phyloP scores from a whole-genome alignment of 2,113 vertebrate genomes.

The Pholis gunnellus region DNA sequence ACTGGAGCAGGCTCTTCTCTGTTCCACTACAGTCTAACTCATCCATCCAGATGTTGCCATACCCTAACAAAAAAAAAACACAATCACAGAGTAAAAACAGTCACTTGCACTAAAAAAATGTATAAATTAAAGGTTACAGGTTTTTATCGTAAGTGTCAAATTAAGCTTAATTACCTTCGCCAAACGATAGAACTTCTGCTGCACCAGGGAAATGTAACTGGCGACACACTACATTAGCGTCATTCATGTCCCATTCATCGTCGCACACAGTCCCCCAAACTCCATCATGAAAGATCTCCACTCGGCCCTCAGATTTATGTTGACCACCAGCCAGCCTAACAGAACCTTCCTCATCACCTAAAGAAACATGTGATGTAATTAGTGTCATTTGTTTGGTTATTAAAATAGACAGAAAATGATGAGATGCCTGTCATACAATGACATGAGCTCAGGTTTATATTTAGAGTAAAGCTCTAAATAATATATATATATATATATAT shows the following conservation, averaged over 20 bases:
- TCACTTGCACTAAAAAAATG: neutral
- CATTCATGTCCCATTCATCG: conserved; percentile 28
- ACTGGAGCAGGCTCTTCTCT: conserved; percentile 19
- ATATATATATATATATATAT: too few relatives aligned
- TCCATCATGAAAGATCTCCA: conserved; percentile 55
- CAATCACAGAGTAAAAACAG: neutral
- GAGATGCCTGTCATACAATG: neutral
- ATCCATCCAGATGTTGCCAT: conserved; percentile 48
- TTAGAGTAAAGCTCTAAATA: neutral
- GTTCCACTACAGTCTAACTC: conserved; percentile 16
- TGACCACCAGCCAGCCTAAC: conserved; percentile 26
- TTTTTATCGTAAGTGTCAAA: neutral
- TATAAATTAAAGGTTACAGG: neutral
- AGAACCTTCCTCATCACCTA: conserved; percentile 25
- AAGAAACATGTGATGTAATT: neutral
- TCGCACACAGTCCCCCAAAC: conserved; percentile 56
- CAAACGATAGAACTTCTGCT: conserved; percentile 1
- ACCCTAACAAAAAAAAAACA: conserved; percentile 29
- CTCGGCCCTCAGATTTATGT: conserved; percentile 39
- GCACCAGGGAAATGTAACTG: conserved; percentile 24
- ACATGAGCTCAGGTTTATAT: neutral
- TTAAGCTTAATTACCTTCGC: neutral
- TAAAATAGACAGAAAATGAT: neutral
- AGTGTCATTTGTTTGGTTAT: neutral
- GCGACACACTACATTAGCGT: conserved; percentile 31